Base-by-base conservation (phyloP, 2,888 invertebrate species). In the Bombylius discolor region DNA sequence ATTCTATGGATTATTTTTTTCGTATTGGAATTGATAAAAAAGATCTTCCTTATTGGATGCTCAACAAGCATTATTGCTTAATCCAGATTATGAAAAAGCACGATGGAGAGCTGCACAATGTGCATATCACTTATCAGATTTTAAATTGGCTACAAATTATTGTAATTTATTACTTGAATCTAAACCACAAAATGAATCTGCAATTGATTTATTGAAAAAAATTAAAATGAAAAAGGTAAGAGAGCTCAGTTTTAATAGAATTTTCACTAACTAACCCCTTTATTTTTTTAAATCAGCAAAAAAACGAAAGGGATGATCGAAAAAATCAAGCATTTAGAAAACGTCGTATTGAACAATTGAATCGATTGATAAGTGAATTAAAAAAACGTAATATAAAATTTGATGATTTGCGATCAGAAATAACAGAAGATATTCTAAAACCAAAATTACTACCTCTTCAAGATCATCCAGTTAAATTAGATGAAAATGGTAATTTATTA, bases 41-140 rank as follows among this genome's bases (percentile, higher is more conserved):
- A 68, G 68, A 63, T 89, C 91, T 4, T 78, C 89, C 11, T 74
- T 94, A 14, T 78, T 76, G 59, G 97, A 97, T 70, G 89, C 90
- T 60, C 81, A 88, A 66, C 76, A 79, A 65, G 92, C 95, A 0
- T 66, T 94, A 32, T 80, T 82, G 65, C 78, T 87, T 49, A 86
- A 89, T 62, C 80, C 85, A 0, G 76, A 83, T 59, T 91, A 96
- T 70, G 69, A 77, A 1, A 95, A 97, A 76, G 87, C 89, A 0
- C 75, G 84, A 56, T 70, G 81, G 42, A 76, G 89, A 67, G 89
- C 89, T 3, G 87, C 88, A 0, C 82, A 85, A 60, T 85, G 89
- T 64, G 84, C 85, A 53, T 77, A 80, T 55, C 76, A 84, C 63
- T 70, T 87, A 56, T 76, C 78, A 36, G 80, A 84, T 62, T 89